phyloP scores from a whole-genome alignment of 2,113 vertebrate species.

The Ophiodon elongatus region DNA sequence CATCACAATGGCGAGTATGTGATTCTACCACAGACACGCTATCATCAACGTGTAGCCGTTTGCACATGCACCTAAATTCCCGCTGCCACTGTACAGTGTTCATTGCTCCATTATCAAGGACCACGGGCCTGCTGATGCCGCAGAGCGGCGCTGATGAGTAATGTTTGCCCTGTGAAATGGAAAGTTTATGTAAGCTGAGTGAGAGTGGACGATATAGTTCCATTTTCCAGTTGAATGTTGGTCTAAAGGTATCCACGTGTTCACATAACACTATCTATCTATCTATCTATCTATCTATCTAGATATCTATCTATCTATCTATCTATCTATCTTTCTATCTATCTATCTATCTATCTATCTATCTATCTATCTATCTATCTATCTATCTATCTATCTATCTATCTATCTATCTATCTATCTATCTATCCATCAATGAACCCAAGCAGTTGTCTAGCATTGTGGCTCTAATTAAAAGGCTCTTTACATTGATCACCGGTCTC shows the following conservation, averaged over 20 bases:
- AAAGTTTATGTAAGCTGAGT: neutral
- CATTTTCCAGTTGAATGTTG: neutral
- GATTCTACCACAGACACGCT: neutral
- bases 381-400: neutral
- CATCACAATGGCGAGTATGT: neutral
- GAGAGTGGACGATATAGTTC: neutral
- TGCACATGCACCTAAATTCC: neutral
- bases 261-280: neutral
- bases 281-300: neutral
- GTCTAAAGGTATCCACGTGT: neutral
- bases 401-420: neutral
- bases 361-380: neutral
- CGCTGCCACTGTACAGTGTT: neutral
- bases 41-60: neutral
- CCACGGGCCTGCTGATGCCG: neutral
- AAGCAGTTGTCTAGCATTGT: conserved; percentile 8
- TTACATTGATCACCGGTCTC: neutral
- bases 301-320: neutral
- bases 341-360: neutral
- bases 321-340: neutral
- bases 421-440: neutral
- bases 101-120: neutral
- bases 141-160: conserved; percentile 52
- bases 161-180: conserved; percentile 12
- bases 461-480: conserved; percentile 12